Evolutionary conservation across 2,797 vertebrate species (phyloP).

Genomic region (Danio jaintianensis): DNA sequence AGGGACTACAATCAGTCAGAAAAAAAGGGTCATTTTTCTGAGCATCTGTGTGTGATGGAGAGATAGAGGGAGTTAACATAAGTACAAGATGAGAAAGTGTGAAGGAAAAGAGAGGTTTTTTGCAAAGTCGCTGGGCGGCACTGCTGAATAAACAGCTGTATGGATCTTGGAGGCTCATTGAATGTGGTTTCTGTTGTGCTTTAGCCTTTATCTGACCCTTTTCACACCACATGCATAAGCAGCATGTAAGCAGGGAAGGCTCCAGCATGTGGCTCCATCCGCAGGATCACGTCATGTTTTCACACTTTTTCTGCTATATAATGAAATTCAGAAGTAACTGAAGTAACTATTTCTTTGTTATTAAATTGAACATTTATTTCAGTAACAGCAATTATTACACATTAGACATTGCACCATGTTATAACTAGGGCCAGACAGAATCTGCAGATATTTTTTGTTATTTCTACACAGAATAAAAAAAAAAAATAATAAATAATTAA

Average conservation of each 20-base stretch:
- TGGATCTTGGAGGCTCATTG: conserved; percentile 64
- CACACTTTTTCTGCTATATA: not conserved
- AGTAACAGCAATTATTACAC: not conserved
- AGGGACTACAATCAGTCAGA: conserved; percentile 76
- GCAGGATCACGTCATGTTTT: not conserved
- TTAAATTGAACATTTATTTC: not conserved
- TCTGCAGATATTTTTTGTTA: too few relatives aligned
- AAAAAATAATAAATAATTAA: too few relatives aligned
- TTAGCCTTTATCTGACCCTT: conserved; percentile 63
- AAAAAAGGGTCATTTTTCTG: conserved; percentile 59
- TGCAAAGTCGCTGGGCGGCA: not conserved
- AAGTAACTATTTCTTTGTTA: not conserved
- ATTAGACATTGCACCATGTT: too few relatives aligned
- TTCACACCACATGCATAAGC: not conserved
- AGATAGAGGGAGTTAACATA: conserved; percentile 41
- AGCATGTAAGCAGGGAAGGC: not conserved
- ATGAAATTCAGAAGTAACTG: not conserved
- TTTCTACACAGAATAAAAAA: too few relatives aligned
- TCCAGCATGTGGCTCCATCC: not conserved
- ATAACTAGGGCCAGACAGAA: too few relatives aligned
- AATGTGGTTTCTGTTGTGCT: conserved; percentile 57
- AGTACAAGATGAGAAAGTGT: conserved; percentile 53
- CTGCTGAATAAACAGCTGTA: conserved; percentile 29
- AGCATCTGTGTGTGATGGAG: conserved; percentile 28
- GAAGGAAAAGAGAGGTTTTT: not conserved